Percentiles rank a stretch among this genome's conserved stretches.
phyloP scores from a whole-genome alignment of 2,113 vertebrate species.

The Brachionichthys hirsutus region DNA sequence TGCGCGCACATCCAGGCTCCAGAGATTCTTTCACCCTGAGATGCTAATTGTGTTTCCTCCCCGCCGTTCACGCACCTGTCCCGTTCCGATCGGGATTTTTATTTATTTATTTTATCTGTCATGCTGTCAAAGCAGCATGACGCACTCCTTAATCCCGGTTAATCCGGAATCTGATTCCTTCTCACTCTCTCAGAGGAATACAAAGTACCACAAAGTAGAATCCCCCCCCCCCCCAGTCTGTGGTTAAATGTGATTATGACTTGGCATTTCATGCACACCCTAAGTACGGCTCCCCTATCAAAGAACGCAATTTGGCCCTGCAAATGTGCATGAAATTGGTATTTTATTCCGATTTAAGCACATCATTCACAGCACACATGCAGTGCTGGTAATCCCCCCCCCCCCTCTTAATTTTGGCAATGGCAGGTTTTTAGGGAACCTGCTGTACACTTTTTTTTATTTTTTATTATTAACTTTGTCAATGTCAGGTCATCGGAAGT shows the following conservation, averaged over 20 bases:
- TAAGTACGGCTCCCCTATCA: constrained; percentile 47
- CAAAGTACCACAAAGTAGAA: constrained; percentile 17
- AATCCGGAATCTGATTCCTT: neutral
- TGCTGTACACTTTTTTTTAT: neutral
- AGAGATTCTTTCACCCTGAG: too few species aligned
- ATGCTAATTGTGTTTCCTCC: too few species aligned
- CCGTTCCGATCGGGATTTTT: neutral
- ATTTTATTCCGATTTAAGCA: constrained; percentile 43
- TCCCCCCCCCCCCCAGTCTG: too few species aligned
- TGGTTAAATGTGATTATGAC: constrained; percentile 46
- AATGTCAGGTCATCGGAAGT: constrained; percentile 38
- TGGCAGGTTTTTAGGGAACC: constrained; percentile 1
- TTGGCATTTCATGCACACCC: constrained; percentile 53
- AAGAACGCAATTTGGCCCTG: constrained; percentile 54
- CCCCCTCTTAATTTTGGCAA: constrained; percentile 7
- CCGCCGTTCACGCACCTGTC: constrained; percentile 15
- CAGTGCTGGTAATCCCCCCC: neutral
- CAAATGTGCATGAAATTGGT: constrained; percentile 66
- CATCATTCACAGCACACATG: constrained; percentile 1
- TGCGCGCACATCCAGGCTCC: too few species aligned
- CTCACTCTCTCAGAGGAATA: neutral
- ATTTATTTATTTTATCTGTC: too few species aligned
- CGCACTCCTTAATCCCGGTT: neutral
- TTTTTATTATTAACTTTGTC: too few species aligned
- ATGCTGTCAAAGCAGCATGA: neutral